Conservation (phyloP, 2,888 invertebrate species). For the Hyalella azteca region DNA sequence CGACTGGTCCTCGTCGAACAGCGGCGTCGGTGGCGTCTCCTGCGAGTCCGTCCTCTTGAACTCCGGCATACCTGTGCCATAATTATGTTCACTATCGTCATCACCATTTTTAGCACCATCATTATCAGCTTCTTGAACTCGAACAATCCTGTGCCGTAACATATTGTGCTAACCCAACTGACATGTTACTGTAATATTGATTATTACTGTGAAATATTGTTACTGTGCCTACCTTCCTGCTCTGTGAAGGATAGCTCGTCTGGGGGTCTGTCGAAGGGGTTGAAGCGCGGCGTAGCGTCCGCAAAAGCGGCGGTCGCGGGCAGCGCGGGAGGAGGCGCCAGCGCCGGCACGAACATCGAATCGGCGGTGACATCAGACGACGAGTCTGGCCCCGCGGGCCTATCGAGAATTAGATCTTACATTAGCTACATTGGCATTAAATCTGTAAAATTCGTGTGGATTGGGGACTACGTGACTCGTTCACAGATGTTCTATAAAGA, state of each 20-base stretch:
- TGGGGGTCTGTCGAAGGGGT: conserved; percentile 62
- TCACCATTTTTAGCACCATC: too few relatives aligned
- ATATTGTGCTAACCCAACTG: too few relatives aligned
- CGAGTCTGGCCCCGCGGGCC: conserved; percentile 49
- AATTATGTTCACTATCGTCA: too few relatives aligned
- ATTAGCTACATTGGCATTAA: too few relatives aligned
- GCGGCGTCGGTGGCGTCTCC: conserved; percentile 88
- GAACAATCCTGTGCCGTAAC: too few relatives aligned
- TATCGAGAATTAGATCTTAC: conserved; percentile 2
- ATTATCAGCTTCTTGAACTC: too few relatives aligned
- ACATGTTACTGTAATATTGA: too few relatives aligned
- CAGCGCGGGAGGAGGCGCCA: conserved; percentile 57
- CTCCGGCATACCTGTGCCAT: conserved; percentile 39
- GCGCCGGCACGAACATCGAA: conserved; percentile 58
- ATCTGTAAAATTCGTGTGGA: too few relatives aligned
- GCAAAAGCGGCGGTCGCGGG: conserved; percentile 59
- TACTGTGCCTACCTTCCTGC: conserved; percentile 61
- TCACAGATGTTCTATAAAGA: too few relatives aligned
- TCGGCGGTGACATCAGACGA: conserved; percentile 58
- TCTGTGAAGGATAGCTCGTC: conserved; percentile 62
- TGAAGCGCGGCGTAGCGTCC: conserved; percentile 52
- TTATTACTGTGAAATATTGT: too few relatives aligned
- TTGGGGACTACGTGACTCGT: too few relatives aligned
- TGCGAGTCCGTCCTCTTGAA: conserved; percentile 67
- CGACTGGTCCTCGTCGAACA: conserved; percentile 92